Percentiles rank a stretch among this genome's conserved stretches.
Conservation (phyloP, 2,113 vertebrate genomes). For the Jacana jacana region DNA sequence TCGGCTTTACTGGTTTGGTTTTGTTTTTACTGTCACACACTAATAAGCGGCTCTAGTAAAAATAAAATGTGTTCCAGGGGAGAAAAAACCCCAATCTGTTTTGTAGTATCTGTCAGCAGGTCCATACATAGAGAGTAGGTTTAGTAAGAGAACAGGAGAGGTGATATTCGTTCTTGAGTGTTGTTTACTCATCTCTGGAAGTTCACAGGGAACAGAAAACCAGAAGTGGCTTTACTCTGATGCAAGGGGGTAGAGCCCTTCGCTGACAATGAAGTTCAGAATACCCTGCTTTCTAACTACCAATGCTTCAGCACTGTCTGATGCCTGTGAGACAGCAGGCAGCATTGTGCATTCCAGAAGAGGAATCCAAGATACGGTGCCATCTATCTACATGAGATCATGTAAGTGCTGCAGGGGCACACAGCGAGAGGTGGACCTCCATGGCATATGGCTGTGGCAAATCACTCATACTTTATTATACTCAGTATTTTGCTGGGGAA, state of each 20-base stretch:
- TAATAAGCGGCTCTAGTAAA: not conserved
- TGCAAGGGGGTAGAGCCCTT: not conserved
- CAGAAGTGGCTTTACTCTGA: not conserved
- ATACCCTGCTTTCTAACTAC: not conserved
- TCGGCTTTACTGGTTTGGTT: not conserved
- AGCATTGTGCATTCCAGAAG: not conserved
- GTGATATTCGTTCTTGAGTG: not conserved
- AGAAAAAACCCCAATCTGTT: not conserved
- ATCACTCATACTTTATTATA: not conserved
- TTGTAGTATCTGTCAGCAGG: not conserved
- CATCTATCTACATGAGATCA: not conserved
- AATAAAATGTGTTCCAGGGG: not conserved
- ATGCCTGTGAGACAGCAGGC: not conserved
- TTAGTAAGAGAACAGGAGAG: not conserved
- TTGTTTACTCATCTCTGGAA: not conserved
- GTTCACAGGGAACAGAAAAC: not conserved
- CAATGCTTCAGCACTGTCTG: rapidly evolving
- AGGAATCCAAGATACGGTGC: rapidly evolving
- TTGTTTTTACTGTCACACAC: not conserved
- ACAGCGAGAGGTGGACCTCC: not conserved
- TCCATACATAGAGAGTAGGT: not conserved
- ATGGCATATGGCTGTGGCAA: not conserved
- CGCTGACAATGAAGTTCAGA: not conserved
- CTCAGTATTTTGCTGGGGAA: not conserved
- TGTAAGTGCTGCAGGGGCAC: not conserved